phyloP scores from a whole-genome alignment of 2,888 invertebrate genomes.

The Autographa pulchrina region DNA sequence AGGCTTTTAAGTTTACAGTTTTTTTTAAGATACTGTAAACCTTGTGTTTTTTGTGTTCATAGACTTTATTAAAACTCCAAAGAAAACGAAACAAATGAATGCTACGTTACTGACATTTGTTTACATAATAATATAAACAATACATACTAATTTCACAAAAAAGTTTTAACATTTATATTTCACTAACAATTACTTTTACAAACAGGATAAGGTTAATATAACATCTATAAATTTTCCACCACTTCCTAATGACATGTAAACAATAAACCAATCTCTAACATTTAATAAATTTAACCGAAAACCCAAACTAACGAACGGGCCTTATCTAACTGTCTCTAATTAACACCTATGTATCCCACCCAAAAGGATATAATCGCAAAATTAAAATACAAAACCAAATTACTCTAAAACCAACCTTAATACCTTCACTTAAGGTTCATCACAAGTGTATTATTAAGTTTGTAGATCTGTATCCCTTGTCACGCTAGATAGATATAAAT shows the following conservation, averaged over 20 bases:
- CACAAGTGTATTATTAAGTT: slow-evolving; percentile 22
- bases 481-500: slow-evolving; percentile 61
- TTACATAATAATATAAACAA: too few species aligned
- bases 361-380: slow-evolving; percentile 49
- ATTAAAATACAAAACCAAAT: slow-evolving; percentile 8
- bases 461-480: slow-evolving; percentile 56
- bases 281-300: slow-evolving; percentile 56
- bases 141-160: not conserved
- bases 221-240: slow-evolving; percentile 25
- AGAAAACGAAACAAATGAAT: too few species aligned
- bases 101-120: too few species aligned
- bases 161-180: slow-evolving; percentile 11
- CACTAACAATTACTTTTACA: slow-evolving; percentile 10
- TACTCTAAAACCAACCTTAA: slow-evolving; percentile 32
- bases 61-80: not conserved
- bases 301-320: slow-evolving; percentile 64
- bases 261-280: slow-evolving; percentile 53
- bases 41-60: slow-evolving; percentile 1
- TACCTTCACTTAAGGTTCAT: slow-evolving; percentile 14
- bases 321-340: slow-evolving; percentile 64
- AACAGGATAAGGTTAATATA: slow-evolving; percentile 10
- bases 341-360: slow-evolving; percentile 66
- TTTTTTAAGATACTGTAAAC: not conserved
- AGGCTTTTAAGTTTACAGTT: slow-evolving; percentile 8
- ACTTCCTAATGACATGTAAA: slow-evolving; percentile 45